These are phyloP conservation scores for Bombylius major DNA, from an alignment of 2,888 invertebrate genomes.

Conservation along the genomic window DNA sequence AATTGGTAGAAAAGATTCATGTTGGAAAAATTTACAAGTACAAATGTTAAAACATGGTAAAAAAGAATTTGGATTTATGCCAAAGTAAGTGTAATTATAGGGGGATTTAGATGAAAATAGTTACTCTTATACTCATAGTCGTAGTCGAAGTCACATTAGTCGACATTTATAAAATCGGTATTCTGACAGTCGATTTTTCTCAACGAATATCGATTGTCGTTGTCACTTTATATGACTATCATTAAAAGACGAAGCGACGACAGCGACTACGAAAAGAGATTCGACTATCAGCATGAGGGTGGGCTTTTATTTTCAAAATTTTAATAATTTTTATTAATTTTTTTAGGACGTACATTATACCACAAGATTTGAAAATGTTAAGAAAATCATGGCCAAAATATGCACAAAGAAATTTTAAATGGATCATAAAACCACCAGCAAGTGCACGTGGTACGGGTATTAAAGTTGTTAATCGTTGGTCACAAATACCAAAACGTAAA, in stretches of 20 bases:
- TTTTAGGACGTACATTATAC: constrained; percentile 74
- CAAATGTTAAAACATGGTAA: constrained; percentile 40
- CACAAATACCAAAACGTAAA: constrained; percentile 82
- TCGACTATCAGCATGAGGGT: no score
- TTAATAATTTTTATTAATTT: constrained; percentile 1
- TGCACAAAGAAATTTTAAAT: constrained; percentile 63
- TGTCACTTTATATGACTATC: no score
- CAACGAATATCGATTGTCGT: no score
- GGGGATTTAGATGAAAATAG: no score
- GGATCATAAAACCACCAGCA: constrained; percentile 97
- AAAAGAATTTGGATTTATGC: constrained; percentile 79
- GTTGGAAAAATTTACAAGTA: constrained; percentile 75
- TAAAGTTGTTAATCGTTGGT: constrained; percentile 85
- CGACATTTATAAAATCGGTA: no score
- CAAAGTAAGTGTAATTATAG: constrained; percentile 35
- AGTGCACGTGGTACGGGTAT: constrained; percentile 95
- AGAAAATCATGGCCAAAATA: constrained; percentile 78
- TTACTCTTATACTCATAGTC: no score
- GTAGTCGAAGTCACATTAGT: no score
- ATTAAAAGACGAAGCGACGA: no score
- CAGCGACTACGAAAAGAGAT: no score
- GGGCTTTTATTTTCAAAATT: not conserved
- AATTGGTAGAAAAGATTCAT: constrained; percentile 86
- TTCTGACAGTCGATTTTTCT: no score
- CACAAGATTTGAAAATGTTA: constrained; percentile 69